Conservation (phyloP, 2,797 vertebrate genomes). For the Scolopax bukidnonensis region DNA sequence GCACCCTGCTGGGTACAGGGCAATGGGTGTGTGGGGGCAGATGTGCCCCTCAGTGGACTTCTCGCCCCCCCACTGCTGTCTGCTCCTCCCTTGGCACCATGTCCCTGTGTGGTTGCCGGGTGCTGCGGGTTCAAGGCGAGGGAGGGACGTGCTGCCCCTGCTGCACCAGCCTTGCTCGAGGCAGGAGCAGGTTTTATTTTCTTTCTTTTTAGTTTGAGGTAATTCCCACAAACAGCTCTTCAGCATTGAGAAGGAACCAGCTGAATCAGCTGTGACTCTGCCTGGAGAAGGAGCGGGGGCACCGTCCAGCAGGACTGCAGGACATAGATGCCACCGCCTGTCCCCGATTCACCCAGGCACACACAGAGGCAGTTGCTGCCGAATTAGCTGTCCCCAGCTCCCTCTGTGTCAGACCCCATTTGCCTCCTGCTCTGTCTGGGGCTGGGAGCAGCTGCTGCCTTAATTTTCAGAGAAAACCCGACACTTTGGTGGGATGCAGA, state of each 20-base stretch:
- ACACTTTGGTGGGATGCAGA: neutral
- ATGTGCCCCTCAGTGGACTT: rapidly evolving
- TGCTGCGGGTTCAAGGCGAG: rapidly evolving
- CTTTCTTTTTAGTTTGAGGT: neutral
- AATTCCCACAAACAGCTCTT: neutral
- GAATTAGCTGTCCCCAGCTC: neutral
- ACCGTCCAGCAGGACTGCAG: neutral
- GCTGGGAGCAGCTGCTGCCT: neutral
- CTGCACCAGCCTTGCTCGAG: rapidly evolving
- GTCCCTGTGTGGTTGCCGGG: rapidly evolving
- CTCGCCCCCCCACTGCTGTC: neutral
- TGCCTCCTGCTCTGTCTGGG: neutral
- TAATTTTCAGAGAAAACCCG: neutral
- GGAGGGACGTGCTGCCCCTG: rapidly evolving
- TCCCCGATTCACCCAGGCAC: neutral
- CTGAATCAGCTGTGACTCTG: neutral
- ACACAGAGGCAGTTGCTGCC: rapidly evolving
- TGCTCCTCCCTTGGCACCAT: rapidly evolving
- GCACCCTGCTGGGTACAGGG: neutral
- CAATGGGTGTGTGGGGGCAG: neutral
- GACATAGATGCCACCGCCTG: neutral
- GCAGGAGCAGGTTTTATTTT: rapidly evolving
- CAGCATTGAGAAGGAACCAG: rapidly evolving
- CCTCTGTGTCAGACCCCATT: neutral
- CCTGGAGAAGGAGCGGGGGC: neutral